Conservation (phyloP, 2,797 vertebrate genomes). For the Gallinago stenura region DNA sequence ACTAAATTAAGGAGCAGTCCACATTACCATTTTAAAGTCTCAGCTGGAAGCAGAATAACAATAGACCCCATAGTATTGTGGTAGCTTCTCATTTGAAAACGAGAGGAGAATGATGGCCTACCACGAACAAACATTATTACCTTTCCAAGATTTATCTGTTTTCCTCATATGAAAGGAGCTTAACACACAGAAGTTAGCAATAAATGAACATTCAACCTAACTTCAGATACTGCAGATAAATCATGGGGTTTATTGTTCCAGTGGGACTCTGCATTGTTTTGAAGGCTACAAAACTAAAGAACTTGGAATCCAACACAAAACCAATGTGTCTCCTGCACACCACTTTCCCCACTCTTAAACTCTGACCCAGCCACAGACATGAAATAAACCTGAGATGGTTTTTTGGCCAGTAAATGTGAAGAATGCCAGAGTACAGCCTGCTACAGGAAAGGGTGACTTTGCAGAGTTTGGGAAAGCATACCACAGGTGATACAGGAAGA, state of each 20-base stretch:
- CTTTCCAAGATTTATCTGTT: constrained; percentile 62
- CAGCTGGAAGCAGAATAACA: constrained; percentile 61
- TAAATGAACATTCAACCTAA: constrained; percentile 45
- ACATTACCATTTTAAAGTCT: constrained; percentile 61
- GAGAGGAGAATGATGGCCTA: constrained; percentile 31
- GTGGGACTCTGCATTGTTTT: background rate
- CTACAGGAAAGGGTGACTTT: background rate
- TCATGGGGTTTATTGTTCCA: constrained; percentile 13
- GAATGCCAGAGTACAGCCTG: background rate
- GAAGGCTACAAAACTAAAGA: background rate
- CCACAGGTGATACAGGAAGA: background rate
- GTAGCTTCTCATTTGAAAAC: background rate
- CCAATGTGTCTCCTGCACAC: background rate
- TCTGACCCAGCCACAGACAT: background rate
- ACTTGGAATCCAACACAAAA: constrained; percentile 33
- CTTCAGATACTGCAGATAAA: constrained; percentile 23
- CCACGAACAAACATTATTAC: constrained; percentile 48
- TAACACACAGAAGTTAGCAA: background rate
- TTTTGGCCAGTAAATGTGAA: background rate
- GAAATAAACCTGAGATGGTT: background rate
- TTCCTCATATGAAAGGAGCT: constrained; percentile 29
- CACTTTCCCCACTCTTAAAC: background rate
- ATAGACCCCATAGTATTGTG: constrained; percentile 28
- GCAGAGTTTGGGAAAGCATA: background rate
- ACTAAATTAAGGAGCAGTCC: constrained; percentile 35